Base-by-base conservation (phyloP, 2,113 vertebrate genomes). In the Cyanoramphus novaezelandiae region DNA sequence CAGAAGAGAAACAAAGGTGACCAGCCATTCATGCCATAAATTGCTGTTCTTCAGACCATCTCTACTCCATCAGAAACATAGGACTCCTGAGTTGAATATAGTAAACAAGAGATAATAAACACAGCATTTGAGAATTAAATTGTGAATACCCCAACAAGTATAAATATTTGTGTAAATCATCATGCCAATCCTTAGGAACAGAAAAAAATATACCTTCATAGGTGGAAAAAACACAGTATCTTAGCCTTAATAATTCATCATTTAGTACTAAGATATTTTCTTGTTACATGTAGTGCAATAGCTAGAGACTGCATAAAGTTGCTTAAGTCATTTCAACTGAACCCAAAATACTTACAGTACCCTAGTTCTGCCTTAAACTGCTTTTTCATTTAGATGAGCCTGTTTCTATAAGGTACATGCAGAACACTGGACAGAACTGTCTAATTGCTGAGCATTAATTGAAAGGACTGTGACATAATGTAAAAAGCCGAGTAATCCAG, bases 21-120 rank as follows among this genome's bases (percentile, higher is more conserved):
- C 19, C 16, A 50, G 27, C 29, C 3, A 0, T 7, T 82, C 3
- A 0, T 33, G 29, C 9, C 18, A 17, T 35, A 19, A 10, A 33
- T 52, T 19, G 69, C 12, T 69, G 23, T 49, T 37, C 50, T 70
- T 17, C 44, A 64, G 71, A 74, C 8, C 35, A 57, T 7, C 17
- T 47, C 27, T 81, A 47, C 19, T 33, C 23, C 39, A 19, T 29
- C 35, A 52, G 16, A 39, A 47, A 18, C 21, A 23, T 0, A 46
- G 9, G 29, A 72, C 29, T 50, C 47, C 39, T 15, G 17, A 59
- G 41, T 8, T 19, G 12, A 82, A 39, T 24, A 14, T 29, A 78
- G 31, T 17, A 29, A 50, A 53, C 11, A 16, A 31, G 28, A 62
- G 6, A 44, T n/a, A 64, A 69, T 25, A 64, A 74, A n/a, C 17